phyloP scores from a whole-genome alignment of 2,797 vertebrate species.

The Thamnophis elegans region DNA sequence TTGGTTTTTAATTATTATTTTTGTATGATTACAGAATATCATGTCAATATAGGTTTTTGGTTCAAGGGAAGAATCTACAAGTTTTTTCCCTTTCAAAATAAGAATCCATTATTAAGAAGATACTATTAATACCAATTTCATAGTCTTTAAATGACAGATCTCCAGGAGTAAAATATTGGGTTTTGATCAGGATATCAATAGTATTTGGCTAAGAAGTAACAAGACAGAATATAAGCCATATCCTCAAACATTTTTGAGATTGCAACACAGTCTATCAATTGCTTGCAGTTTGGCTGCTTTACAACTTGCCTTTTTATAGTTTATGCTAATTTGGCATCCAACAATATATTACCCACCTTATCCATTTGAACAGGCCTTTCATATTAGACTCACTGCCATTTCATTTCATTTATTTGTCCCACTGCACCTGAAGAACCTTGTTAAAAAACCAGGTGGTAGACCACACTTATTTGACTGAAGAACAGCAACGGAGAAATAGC shows the following conservation, averaged over 20 bases:
- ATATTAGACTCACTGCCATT: background rate
- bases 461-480: background rate
- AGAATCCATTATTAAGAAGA: background rate
- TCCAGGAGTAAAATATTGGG: constrained; percentile 4
- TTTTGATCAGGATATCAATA: constrained; percentile 12
- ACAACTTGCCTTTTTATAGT: background rate
- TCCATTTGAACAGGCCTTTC: background rate
- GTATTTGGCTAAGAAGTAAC: background rate
- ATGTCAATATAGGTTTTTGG: background rate
- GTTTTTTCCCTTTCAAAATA: background rate
- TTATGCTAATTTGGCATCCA: background rate
- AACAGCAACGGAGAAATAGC: background rate
- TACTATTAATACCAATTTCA: background rate
- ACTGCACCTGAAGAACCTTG: background rate
- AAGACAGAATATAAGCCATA: background rate
- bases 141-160: background rate
- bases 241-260: background rate
- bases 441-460: background rate
- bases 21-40: accelerated
- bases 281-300: background rate
- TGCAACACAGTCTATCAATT: background rate
- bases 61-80: constrained; percentile 13
- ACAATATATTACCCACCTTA: too few species aligned
- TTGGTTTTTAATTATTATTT: background rate
- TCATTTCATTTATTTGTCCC: background rate